Evolutionary conservation across 2,888 invertebrate genomes (phyloP), one percentile per base, ranked within the genome.

Genomic region (Chloromyia formosa): DNA sequence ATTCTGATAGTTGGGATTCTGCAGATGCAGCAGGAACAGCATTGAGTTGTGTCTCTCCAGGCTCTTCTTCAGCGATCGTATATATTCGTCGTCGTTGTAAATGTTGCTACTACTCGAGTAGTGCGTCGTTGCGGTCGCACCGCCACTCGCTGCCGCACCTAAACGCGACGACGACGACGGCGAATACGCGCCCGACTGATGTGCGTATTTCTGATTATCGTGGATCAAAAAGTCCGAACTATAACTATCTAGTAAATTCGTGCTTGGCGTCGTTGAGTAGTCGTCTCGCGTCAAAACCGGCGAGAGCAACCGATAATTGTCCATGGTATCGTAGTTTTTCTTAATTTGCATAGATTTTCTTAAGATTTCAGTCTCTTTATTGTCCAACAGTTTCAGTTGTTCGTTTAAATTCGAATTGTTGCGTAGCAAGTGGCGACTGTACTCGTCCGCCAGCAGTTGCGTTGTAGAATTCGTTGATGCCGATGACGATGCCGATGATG

Each of bases 31-130:
- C 5, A 85, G 73, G 61, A 85, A 84, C 14, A 84, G 73, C 84
- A 85, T 85, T 27, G 83, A 84, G 75, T 85, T 85, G 64, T 85
- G 85, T 0, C 84, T 80, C 66, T 85, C 84, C 12, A 85, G 77
- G 10, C 83, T 83, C 16, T 82, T 83, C 45, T 82, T 84, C 5
- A 85, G 75, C 0, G 85, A 84, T 71, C 81, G 81, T 0, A 85
- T 84, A 40, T 85, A 85, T 66, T 84, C 85, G 75, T 85, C 85
- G 73, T 85, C 82, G 74, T 81, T 84, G 76, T 85, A 85, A 58
- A 85, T 81, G 66, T 81, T 82, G 27, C 78, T 80, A 2, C 80
- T 80, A 1, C 81, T 80, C 7, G 77, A 76, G 27, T 78, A 78
- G n/a, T 78, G 76, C 1, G 64, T 14, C 14, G 60, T 16, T n/a